phyloP scores from a whole-genome alignment of 1,140 invertebrate species.

The Polypedilum vanderplanki region DNA sequence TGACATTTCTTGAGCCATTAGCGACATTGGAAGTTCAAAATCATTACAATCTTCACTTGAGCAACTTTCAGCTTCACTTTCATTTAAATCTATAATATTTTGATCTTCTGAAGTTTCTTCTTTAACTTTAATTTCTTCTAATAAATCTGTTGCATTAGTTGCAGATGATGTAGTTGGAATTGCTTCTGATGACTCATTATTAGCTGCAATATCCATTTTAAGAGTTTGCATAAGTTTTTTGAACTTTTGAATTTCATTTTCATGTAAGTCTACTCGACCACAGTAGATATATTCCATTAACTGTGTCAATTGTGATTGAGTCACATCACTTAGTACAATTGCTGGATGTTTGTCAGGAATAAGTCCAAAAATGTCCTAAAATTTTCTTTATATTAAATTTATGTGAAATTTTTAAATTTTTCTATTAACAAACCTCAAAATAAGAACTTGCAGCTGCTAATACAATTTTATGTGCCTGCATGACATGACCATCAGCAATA shows the following conservation, averaged over 20 bases:
- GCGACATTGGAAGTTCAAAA: neutral
- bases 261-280: neutral
- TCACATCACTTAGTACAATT: neutral
- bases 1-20: neutral
- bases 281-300: neutral
- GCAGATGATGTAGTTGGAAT: neutral
- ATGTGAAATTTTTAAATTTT: neutral
- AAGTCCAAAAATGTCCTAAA: neutral
- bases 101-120: neutral
- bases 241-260: neutral
- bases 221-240: neutral
- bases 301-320: neutral
- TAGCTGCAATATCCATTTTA: neutral
- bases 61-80: neutral
- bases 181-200: neutral
- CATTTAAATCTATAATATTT: neutral
- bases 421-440: neutral
- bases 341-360: neutral
- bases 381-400: neutral
- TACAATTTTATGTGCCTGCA: neutral
- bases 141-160: neutral
- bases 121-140: neutral
- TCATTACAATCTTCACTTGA: neutral
- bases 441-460: neutral
- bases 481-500: neutral